phyloP scores from a whole-genome alignment of 2,113 vertebrate genomes.

The Prunella himalayana region DNA sequence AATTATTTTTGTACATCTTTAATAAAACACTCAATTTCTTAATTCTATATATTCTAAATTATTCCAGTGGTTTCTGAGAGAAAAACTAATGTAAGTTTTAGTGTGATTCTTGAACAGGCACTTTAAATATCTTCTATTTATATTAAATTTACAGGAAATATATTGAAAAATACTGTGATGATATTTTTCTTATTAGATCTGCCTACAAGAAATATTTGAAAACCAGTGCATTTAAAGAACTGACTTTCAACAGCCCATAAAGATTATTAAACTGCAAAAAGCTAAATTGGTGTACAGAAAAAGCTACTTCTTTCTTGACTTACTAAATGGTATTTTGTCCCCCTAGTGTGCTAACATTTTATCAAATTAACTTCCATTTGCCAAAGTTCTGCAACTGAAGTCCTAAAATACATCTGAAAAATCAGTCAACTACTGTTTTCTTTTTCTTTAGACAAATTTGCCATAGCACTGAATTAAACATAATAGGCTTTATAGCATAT shows the following conservation, averaged over 20 bases:
- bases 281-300: neutral
- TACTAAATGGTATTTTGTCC: neutral
- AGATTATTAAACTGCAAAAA: neutral
- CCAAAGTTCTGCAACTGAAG: neutral
- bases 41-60: neutral
- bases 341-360: neutral
- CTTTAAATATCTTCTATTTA: neutral
- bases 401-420: neutral
- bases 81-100: neutral
- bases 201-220: neutral
- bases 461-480: neutral
- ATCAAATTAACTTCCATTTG: neutral
- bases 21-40: neutral
- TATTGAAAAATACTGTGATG: neutral
- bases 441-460: neutral
- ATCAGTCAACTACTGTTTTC: neutral
- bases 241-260: neutral
- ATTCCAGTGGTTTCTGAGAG: neutral
- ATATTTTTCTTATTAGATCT: neutral
- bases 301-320: neutral
- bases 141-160: neutral
- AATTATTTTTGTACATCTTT: neutral
- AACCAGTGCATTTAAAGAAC: neutral
- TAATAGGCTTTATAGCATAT: neutral
- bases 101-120: neutral